Percentiles rank a stretch among this genome's conserved stretches.
phyloP scores from a whole-genome alignment of 2,113 vertebrate genomes.

The Potamarius usumacintae region DNA sequence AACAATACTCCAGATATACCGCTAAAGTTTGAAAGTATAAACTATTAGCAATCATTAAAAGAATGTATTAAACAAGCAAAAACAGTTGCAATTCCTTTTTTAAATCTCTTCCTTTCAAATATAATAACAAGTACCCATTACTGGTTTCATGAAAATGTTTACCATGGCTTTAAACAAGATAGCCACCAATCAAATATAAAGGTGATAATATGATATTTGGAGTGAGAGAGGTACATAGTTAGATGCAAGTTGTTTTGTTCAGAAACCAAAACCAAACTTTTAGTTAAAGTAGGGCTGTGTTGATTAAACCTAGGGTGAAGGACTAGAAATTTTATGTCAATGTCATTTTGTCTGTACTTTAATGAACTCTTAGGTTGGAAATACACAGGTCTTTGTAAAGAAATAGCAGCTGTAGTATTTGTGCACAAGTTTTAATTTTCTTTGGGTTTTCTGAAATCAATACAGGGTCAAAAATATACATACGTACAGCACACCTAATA shows the following conservation, averaged over 20 bases:
- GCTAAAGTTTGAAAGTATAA: neutral
- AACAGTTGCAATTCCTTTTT: neutral
- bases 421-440: neutral
- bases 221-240: neutral
- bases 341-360: neutral
- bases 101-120: neutral
- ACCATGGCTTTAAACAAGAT: neutral
- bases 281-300: neutral
- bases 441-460: too few species aligned
- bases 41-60: neutral
- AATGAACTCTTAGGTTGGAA: slow-evolving; percentile 41
- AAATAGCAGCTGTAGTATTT: slow-evolving; percentile 8
- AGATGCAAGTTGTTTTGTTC: neutral
- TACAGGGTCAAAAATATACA: too few species aligned
- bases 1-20: neutral
- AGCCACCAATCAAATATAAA: neutral
- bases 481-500: too few species aligned
- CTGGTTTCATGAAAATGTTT: neutral
- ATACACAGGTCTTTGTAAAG: slow-evolving; percentile 28
- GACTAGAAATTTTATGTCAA: neutral
- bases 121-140: neutral
- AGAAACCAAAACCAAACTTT: neutral
- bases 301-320: neutral
- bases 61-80: neutral
- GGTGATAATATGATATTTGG: neutral